Base-by-base conservation (phyloP, 2,113 vertebrate genomes). In the Neofelis nebulosa region DNA sequence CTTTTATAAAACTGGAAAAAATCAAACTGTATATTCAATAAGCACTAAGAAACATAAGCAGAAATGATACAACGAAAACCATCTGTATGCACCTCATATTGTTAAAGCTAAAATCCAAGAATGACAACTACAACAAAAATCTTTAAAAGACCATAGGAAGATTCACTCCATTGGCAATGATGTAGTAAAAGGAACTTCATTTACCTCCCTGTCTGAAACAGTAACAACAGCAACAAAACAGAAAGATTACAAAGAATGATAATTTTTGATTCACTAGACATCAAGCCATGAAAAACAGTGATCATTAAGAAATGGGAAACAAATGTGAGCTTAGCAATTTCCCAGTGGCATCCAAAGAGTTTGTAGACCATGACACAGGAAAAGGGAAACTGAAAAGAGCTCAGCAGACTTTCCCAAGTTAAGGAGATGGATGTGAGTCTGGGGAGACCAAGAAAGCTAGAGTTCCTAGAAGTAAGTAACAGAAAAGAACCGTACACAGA, bases 51-150 rank as follows among this genome's bases (percentile, higher is more conserved):
- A 66, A 74, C 15, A 36, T 4, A 81, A 25, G 9, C 8, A 95
- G 31, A 3, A 74, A 93, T 61, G 55, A 66, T 45, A 27, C 5
- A 48, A 41, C 38, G 10, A 86, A 79, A 79, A 19, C 2, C 6
- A 73, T 0, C 1, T 7, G 0, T 27, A n/a, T 25, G 8, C 6
- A 52, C 18, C 9, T 86, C 18, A 48, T 33, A 21, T 29, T 63
- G 63, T 31, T 66, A 33, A 0, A 69, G 27, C 5, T 81, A 19
- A 81, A 87, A 48, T 4, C 5, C 5, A 48, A 79, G 6, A 41
- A 50, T 7, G 23, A 4, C 57, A 23, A 61, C 3, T 23, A 61
- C 57, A 61, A 61, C 19, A 38, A 65, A 23, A 38, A 5, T 31
- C 9, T 68, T 76, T 41, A 50, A 84, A 78, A 18, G 9, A 1